phyloP scores from a whole-genome alignment of 92 coral and sea anemone species.

The Umimayanthus chanpuru region DNA sequence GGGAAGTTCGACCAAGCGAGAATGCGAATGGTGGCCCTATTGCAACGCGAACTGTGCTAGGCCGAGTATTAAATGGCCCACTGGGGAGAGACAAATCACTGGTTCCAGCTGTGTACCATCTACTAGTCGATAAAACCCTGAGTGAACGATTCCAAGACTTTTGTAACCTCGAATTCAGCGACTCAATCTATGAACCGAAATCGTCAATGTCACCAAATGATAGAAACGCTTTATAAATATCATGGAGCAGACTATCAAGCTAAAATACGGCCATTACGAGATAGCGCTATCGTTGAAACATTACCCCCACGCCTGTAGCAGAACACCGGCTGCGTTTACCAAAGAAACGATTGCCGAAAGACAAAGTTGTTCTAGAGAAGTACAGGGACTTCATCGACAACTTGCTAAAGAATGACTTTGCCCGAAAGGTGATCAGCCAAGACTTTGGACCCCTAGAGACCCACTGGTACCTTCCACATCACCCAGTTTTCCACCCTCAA shows the following conservation, averaged over 20 bases:
- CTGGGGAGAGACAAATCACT: constrained; percentile 6
- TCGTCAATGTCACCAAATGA: constrained; percentile 38
- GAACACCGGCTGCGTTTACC: constrained; percentile 29
- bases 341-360: not conserved
- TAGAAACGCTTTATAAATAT: constrained; percentile 29
- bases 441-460: too few relatives aligned
- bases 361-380: too few relatives aligned
- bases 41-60: not conserved
- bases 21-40: constrained; percentile 27
- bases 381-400: too few relatives aligned
- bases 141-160: too few relatives aligned
- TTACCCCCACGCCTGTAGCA: constrained; percentile 42
- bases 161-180: too few relatives aligned
- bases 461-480: constrained; percentile 55
- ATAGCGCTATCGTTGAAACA: constrained; percentile 45
- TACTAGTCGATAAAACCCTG: too few relatives aligned
- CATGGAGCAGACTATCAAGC: constrained; percentile 39
- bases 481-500: constrained; percentile 54
- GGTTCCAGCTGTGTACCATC: too few relatives aligned
- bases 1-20: not conserved
- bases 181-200: not conserved
- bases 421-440: too few relatives aligned
- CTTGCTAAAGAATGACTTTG: too few relatives aligned
- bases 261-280: constrained; percentile 35
- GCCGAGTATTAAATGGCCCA: not conserved